These are phyloP conservation scores for Etia nguti DNA, from an alignment of 2,113 vertebrate genomes.

Conservation along the genomic window DNA sequence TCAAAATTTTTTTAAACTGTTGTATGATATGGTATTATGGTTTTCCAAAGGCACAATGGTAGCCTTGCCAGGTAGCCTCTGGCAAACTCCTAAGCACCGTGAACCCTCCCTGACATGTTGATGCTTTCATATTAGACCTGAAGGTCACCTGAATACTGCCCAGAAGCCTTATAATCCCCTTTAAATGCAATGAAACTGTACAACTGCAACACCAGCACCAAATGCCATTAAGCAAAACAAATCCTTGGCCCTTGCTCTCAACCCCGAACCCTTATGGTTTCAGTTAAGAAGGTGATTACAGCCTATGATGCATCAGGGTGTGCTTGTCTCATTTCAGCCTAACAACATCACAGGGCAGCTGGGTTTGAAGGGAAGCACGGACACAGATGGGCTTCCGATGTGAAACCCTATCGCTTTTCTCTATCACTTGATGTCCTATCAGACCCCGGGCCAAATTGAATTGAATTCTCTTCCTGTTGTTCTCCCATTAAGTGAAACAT, in stretches of 20 bases:
- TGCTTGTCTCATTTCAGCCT: conserved; percentile 11
- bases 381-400: conserved; percentile 62
- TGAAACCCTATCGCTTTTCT: conserved; percentile 63
- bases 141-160: conserved; percentile 8
- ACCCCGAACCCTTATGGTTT: neutral
- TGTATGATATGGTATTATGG: neutral
- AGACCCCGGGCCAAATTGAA: conserved; percentile 60
- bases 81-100: neutral
- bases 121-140: neutral
- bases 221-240: conserved; percentile 34
- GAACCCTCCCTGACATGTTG: neutral
- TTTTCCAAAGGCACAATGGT: neutral
- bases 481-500: conserved; percentile 59
- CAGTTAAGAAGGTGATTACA: conserved; percentile 42
- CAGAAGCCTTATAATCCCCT: conserved; percentile 8
- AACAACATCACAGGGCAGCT: conserved; percentile 13
- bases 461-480: conserved; percentile 64
- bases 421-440: conserved; percentile 56
- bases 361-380: conserved; percentile 12
- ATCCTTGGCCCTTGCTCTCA: neutral
- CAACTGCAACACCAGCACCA: neutral
- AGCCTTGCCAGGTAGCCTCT: neutral
- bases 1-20: neutral
- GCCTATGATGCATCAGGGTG: conserved; percentile 31
- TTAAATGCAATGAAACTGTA: conserved; percentile 18